Evolutionary conservation across 2,888 invertebrate genomes (phyloP).

Genomic region (Tenthredo notha): DNA sequence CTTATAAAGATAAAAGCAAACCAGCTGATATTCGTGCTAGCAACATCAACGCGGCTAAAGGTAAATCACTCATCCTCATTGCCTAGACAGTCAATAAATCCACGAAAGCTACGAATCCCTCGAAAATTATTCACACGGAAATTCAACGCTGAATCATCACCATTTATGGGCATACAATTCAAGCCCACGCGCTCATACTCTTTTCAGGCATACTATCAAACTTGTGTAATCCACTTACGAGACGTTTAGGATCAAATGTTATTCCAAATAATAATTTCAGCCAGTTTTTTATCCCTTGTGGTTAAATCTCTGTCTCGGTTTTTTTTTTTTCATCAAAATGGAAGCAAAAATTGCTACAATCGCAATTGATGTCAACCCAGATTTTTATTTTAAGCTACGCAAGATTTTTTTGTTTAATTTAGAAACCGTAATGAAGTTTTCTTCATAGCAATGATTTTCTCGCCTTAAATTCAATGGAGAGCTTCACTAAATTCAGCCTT

Average conservation of each 20-base stretch:
- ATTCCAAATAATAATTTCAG: not conserved
- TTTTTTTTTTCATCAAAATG: not conserved
- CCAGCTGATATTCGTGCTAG: slow-evolving; percentile 96
- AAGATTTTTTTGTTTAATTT: not conserved
- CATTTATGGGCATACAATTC: slow-evolving; percentile 63
- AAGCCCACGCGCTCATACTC: slow-evolving; percentile 52
- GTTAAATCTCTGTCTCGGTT: not conserved
- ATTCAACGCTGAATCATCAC: slow-evolving; percentile 53
- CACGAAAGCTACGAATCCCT: not conserved
- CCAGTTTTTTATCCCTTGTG: not conserved
- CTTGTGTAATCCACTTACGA: not conserved
- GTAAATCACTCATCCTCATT: slow-evolving; percentile 79
- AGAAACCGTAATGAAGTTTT: not conserved
- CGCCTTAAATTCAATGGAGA: not conserved
- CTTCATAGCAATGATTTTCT: not conserved
- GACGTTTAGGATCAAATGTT: not conserved
- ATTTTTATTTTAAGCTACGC: not conserved
- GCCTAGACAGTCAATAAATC: not conserved
- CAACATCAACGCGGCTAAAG: slow-evolving; percentile 99
- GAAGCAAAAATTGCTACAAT: not conserved
- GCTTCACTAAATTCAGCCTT: not conserved
- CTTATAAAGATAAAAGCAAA: slow-evolving; percentile 95
- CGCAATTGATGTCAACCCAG: not conserved
- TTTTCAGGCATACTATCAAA: not conserved
- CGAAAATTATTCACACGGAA: not conserved